phyloP scores from a whole-genome alignment of 2,797 vertebrate species.

The Myotis vivesi region DNA sequence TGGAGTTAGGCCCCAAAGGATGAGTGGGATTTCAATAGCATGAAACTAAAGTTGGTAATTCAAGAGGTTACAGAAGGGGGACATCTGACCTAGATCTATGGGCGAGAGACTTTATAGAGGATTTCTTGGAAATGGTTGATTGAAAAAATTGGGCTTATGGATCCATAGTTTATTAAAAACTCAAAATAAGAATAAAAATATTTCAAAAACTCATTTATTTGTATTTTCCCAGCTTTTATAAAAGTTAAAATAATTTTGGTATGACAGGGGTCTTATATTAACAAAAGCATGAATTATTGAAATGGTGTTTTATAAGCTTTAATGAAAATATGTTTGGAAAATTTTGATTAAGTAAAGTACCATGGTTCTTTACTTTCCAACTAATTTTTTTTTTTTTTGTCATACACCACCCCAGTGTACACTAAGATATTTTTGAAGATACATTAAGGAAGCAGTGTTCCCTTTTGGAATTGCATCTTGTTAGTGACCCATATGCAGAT shows the following conservation, averaged over 20 bases:
- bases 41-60: background rate
- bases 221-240: background rate
- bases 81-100: background rate
- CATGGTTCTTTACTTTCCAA: background rate
- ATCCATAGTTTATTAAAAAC: background rate
- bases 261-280: background rate
- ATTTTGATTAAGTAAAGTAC: constrained; percentile 7
- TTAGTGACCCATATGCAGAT: background rate
- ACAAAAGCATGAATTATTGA: constrained; percentile 19
- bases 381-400: background rate
- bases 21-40: background rate
- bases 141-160: background rate
- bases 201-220: background rate
- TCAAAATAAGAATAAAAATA: background rate
- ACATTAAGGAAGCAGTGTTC: background rate
- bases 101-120: background rate
- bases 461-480: background rate
- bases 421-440: background rate
- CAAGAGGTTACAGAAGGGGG: background rate
- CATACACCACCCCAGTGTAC: background rate
- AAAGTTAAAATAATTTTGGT: constrained; percentile 32
- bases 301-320: background rate
- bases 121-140: background rate
- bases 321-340: background rate
- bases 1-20: background rate